These are phyloP conservation scores for Drosophila ironensis DNA, from an alignment of 1,140 invertebrate genomes.

Conservation along the genomic window DNA sequence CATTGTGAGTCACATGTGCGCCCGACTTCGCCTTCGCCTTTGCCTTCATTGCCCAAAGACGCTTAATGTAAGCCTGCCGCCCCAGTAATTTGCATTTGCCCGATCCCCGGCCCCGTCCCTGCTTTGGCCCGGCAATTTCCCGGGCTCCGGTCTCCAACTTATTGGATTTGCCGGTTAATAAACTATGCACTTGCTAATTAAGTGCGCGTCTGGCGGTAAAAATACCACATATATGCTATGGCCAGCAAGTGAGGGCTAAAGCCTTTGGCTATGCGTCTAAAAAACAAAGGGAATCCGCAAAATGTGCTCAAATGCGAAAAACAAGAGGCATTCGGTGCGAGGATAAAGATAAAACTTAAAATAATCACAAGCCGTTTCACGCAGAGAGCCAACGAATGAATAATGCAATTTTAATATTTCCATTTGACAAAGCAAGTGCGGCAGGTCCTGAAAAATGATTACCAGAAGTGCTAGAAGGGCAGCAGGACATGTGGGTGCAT, in stretches of 20 bases:
- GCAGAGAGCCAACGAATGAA: no score
- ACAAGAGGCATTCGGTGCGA: no score
- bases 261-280: conserved; percentile 29
- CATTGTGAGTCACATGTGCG: conserved; percentile 61
- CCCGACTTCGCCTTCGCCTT: conserved; percentile 9
- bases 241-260: conserved; percentile 17
- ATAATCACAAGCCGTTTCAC: no score
- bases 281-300: background rate
- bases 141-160: conserved; percentile 27
- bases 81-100: conserved; percentile 54
- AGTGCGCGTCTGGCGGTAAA: conserved; percentile 31
- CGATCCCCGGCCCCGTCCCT: background rate
- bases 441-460: background rate
- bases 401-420: conserved; percentile 20
- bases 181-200: conserved; percentile 70
- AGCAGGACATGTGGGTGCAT: conserved; percentile 17
- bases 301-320: no score
- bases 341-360: no score
- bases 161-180: conserved; percentile 74
- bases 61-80: conserved; percentile 20
- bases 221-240: conserved; percentile 54
- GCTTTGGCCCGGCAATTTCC: conserved; percentile 12
- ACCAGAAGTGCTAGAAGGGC: background rate
- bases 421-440: conserved; percentile 3
- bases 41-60: conserved; percentile 13